Percentiles rank a stretch among this genome's conserved stretches.
phyloP scores from a whole-genome alignment of 2,113 vertebrate genomes.

The Vidua chalybeata region DNA sequence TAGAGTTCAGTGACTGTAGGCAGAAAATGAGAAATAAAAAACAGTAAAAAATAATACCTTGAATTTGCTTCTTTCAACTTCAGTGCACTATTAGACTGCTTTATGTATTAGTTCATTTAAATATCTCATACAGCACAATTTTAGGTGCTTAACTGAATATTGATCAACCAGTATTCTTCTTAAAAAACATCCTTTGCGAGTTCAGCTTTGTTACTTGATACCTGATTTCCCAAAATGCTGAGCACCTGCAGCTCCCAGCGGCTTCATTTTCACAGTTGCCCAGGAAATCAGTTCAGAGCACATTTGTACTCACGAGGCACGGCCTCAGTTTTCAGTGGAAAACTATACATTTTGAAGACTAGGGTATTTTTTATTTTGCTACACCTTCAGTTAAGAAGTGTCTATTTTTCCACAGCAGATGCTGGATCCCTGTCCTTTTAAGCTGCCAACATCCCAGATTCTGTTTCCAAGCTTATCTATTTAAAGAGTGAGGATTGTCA shows the following conservation, averaged over 20 bases:
- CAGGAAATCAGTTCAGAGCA: constrained; percentile 14
- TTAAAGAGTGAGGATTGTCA: background rate
- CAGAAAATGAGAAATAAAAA: background rate
- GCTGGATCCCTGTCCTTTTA: background rate
- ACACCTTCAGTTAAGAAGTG: background rate
- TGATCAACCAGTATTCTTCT: background rate
- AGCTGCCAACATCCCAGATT: background rate
- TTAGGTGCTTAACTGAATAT: background rate
- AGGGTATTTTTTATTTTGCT: background rate
- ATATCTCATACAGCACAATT: background rate
- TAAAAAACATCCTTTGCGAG: background rate
- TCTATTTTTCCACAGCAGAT: background rate
- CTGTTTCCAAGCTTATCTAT: background rate
- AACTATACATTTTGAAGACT: background rate
- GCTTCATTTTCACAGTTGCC: background rate
- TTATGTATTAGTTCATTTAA: background rate
- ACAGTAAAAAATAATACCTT: background rate
- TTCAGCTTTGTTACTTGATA: background rate
- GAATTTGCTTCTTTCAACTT: background rate
- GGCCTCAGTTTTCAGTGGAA: background rate
- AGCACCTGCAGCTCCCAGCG: constrained; percentile 12
- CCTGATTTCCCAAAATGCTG: background rate
- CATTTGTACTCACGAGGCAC: background rate
- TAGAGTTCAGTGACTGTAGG: background rate
- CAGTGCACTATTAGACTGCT: background rate